Base-by-base conservation (phyloP, 2,797 vertebrate genomes). In the Potorous gilbertii region DNA sequence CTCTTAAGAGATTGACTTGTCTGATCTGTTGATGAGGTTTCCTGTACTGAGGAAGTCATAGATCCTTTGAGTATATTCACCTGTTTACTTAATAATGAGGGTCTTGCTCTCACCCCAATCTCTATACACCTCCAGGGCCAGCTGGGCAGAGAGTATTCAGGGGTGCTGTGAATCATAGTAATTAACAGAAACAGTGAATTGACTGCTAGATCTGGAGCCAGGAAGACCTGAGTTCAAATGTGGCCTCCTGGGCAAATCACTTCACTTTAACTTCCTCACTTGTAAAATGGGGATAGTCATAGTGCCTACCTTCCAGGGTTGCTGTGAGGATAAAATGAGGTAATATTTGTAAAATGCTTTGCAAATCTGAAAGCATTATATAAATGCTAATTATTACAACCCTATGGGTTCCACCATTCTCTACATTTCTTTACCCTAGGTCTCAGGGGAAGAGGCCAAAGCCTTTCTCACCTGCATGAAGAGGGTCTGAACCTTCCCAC, bases 401-500 rank as follows among this genome's bases (percentile, higher is more conserved):
- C 40, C 18, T 24, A 28, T 50, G 87, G 46, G 87, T 50, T 21
- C 14, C 34, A 34, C 29, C 31, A 13, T 34, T 40, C 14, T 21
- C 14, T 74, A 40, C 3, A 74, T 14, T 74, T 74, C 62, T 74
- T n/a, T 74, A 74, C 62, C 34, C 34, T 6, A 18, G n/a, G 62
- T 74, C n/a, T 81, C n/a, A 34, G n/a, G n/a, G n/a, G 2, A 81
- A 81, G 66, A 24, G 16, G n/a, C 18, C 66, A 81, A 81, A 81
- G 18, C n/a, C 52, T 92, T 46, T 54, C 91, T 31, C 89, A 99
- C 98, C 98, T 97, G 95, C 74, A 99, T 96, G 90, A 98, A 95
- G 55, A 99, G 96, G 5, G 97, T 99, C 90, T 98, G 98, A 12
- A 96, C 97, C 92, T 97, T 98, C 21, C 98, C 98, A 0, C 99